Conservation (phyloP, 2,113 vertebrate species). For the Pelmatolapia mariae region DNA sequence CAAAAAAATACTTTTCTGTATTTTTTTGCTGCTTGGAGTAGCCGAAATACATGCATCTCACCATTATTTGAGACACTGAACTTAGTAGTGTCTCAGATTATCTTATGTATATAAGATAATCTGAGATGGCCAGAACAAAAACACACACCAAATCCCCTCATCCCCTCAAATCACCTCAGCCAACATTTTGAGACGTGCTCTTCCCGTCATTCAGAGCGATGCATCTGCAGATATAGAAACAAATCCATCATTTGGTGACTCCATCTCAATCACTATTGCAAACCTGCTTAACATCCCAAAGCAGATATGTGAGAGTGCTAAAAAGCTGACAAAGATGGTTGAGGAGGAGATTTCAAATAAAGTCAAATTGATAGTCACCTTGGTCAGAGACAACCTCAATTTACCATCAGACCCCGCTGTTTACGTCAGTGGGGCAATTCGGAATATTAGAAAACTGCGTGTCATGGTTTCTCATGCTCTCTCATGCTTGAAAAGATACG, state of each 20-base stretch:
- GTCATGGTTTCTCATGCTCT: not conserved
- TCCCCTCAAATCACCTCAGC: too few relatives aligned
- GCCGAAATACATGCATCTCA: too few relatives aligned
- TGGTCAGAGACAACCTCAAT: not conserved
- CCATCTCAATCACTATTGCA: not conserved
- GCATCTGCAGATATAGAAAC: not conserved
- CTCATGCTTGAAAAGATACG: not conserved
- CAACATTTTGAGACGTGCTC: too few relatives aligned
- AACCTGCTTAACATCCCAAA: not conserved
- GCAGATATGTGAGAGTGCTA: not conserved
- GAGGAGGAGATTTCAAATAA: not conserved
- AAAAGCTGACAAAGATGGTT: not conserved
- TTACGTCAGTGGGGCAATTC: not conserved
- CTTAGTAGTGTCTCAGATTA: too few relatives aligned
- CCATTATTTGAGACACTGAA: too few relatives aligned
- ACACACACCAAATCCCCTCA: too few relatives aligned
- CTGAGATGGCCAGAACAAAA: too few relatives aligned
- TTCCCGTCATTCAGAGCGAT: not conserved
- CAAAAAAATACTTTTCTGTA: too few relatives aligned
- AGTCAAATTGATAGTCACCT: not conserved
- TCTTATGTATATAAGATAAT: too few relatives aligned
- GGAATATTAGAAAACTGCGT: not conserved
- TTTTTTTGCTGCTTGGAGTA: too few relatives aligned
- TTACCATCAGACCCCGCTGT: not conserved
- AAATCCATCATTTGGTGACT: not conserved